Conservation (phyloP, 2,113 vertebrate species). For the Colossoma macropomum region DNA sequence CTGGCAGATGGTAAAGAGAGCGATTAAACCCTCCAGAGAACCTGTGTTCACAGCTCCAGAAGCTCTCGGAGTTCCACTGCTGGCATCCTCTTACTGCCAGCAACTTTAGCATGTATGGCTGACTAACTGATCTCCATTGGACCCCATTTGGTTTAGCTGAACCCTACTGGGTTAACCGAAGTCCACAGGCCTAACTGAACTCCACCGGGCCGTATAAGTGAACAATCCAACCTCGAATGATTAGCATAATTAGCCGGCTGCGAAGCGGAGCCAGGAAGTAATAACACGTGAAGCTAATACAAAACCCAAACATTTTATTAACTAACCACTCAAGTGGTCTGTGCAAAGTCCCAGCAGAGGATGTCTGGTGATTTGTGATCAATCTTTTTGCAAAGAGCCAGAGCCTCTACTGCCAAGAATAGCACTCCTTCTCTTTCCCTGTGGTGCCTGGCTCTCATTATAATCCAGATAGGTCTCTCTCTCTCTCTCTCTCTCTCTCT, state of each 20-base stretch:
- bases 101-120: neutral
- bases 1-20: too few species aligned
- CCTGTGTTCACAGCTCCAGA: too few species aligned
- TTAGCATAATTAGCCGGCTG: constrained; percentile 62
- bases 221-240: constrained; percentile 51
- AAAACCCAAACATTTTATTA: constrained; percentile 71
- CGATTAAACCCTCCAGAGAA: too few species aligned
- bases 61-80: neutral
- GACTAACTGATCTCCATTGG: neutral
- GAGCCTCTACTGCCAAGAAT: constrained; percentile 70
- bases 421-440: constrained; percentile 67
- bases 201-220: constrained; percentile 36
- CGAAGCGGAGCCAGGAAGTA: constrained; percentile 61
- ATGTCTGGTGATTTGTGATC: constrained; percentile 64
- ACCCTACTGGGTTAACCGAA: neutral
- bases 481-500: constrained; percentile 24
- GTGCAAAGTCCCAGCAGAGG: constrained; percentile 52
- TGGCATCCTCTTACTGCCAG: neutral
- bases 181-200: neutral
- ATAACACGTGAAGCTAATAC: constrained; percentile 65
- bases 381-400: constrained; percentile 67
- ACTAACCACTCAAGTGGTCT: constrained; percentile 64
- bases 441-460: constrained; percentile 18
- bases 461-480: constrained; percentile 20
- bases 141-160: neutral